Evolutionary conservation across 2,113 vertebrate species (phyloP), one percentile per base, ranked within the genome.

Genomic region (Psettodes erumei): DNA sequence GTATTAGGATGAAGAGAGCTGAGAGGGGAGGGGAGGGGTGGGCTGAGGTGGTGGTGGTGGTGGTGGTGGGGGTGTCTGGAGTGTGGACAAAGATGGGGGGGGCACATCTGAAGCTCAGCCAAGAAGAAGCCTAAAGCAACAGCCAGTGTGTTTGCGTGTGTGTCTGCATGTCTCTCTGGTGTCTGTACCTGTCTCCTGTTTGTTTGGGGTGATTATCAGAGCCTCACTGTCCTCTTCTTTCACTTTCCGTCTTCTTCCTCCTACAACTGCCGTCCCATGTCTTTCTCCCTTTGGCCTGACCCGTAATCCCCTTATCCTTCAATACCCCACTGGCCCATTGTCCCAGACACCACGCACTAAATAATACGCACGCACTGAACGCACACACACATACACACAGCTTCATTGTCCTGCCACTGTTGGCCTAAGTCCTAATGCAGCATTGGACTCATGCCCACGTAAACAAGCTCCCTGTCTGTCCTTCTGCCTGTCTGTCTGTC

Each of bases 321-420:
- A 67, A 69, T 73, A 76, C 55, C 71, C 70, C 53, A 79, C 79
- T 63, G 69, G 77, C 55, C 81, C 63, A 82, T 89, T 91, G 89
- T 91, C 72, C 83, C 32, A 60, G 43, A 84, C 21, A 33, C 64
- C 75, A 67, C 62, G 77, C 53, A 81, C 55, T 79, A 75, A 83
- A 79, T 38, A 65, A 77, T 65, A 58, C 71, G 64, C 65, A 75
- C 60, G 54, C 47, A 59, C n/a, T 33, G 53, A 59, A 61, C 62
- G 73, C 79, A 77, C 37, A 35, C 64, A 83, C 71, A 68, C 70
- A 74, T 63, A 81, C 77, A 66, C 75, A 77, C 18, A 27, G 56
- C 48, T 54, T 79, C 58, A 82, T 89, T 92, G 88, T 90, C 79
- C 87, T 79, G 60, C 55, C 72, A 12, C 77, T 64, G 62, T 70